These are phyloP conservation scores for Entomobrya multifasciata DNA, from an alignment of 2,888 invertebrate genomes.

Conservation along the genomic window DNA sequence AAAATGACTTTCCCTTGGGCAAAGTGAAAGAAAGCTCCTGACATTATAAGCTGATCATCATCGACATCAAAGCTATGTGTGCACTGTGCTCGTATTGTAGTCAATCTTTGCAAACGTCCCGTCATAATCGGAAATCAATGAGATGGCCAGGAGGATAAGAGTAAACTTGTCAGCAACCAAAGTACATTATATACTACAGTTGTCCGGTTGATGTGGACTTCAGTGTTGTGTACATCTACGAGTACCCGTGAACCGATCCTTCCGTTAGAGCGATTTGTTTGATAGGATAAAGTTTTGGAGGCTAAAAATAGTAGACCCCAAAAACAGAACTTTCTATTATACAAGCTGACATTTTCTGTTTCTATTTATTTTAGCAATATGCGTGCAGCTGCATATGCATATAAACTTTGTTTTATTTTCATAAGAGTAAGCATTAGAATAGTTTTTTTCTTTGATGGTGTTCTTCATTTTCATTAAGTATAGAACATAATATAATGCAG, in stretches of 20 bases:
- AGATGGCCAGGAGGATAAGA: conserved; percentile 38
- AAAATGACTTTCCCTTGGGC: conserved; percentile 14
- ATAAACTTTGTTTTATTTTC: no score
- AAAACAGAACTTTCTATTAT: background rate
- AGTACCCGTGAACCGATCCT: no score
- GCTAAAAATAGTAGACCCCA: conserved; percentile 33
- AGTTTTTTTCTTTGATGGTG: no score
- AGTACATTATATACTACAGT: background rate
- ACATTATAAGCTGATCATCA: conserved; percentile 1
- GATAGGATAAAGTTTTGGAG: background rate
- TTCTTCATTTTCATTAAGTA: background rate
- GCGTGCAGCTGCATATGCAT: no score
- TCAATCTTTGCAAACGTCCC: background rate
- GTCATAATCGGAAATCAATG: conserved; percentile 64
- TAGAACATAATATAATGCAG: background rate
- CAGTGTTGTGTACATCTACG: background rate
- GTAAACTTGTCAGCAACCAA: conserved; percentile 3
- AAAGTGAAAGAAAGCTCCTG: background rate
- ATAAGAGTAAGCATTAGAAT: background rate
- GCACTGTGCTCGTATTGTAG: background rate
- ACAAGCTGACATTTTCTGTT: no score
- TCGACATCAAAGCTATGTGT: no score
- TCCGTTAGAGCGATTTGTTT: conserved; percentile 32
- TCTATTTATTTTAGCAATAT: no score
- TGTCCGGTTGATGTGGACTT: background rate